Base-by-base conservation (phyloP, 2,888 invertebrate species). In the Baronia brevicornis region DNA sequence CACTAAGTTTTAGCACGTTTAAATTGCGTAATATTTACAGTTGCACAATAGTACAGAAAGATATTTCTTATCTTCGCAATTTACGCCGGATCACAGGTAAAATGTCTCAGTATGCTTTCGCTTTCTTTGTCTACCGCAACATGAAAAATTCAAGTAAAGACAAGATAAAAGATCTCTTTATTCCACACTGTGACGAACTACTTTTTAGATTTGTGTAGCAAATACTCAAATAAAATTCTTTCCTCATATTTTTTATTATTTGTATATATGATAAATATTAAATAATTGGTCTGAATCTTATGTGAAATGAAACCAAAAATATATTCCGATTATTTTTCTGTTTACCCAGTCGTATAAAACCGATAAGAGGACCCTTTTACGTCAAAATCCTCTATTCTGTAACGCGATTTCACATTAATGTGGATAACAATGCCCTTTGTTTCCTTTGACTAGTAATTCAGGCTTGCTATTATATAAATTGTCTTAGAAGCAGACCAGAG, bases 371-470 rank as follows among this genome's bases (percentile, higher is more conserved):
- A 43, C 44, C 56, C 46, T 60, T 59, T 61, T 54, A 54, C 53
- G 51, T 57, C 52, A 58, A 56, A 60, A 49, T 56, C 48, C 51
- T 60, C 61, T 58, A 58, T 58, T 50, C 51, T 44, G 51, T 50
- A 51, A 55, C 52, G 56, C 46, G 51, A 60, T 60, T 62, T 51
- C 57, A 60, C 52, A 58, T 62, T 60, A 58, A 52, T 57, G 44
- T 53, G 51, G 54, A 48, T 51, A 58, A 58, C 58, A 56, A 61
- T 51, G 48, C 44, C 53, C 44, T 60, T 67, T 66, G 61, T 65
- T 67, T 61, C 50, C 50, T 65, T 60, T 56, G 47, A 51, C 50
- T 52, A 48, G 49, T 60, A 54, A 62, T 61, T 58, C 52, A 44
- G 50, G 41, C 41, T 41, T 44, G 54, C 56, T 50, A 55, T 44